Base-by-base conservation (phyloP, 2,888 invertebrate species). In the Microdon myrmicae region DNA sequence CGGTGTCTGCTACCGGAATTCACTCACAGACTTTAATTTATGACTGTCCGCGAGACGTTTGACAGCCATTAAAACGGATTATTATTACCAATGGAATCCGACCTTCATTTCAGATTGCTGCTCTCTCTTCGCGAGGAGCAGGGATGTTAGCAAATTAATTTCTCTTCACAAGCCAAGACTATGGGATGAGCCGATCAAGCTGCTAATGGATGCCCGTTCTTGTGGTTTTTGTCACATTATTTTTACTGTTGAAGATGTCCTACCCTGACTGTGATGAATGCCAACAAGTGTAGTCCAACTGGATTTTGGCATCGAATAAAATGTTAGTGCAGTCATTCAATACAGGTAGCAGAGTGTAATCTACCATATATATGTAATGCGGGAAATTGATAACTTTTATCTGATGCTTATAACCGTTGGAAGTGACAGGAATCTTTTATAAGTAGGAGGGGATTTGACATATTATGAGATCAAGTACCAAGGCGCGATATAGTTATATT, bases 1-100 rank as follows among this genome's bases (percentile, higher is more conserved):
- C 35, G 41, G 41, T 38, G 51, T 28, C 38, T 17, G 61, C 55
- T 64, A 58, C 64, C 25, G 64, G 64, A 64, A 64, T 64, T 64
- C 43, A 64, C 38, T 25, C 35, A 35, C 6, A 12, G 9, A 47
- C 37, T 58, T 47, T 53, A 58, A 64, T 64, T 64, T 64, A 64
- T 64, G 51, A 58, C 9, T 29, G 43, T 58, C 51, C 23, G 41
- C 64, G 20, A 53, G 47, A 47, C 58, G 28, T 58, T 53, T 64
- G 64, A 64, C 64, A 64, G 64, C 43, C 47, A 64, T 58, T 58
- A 64, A 61, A 61, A 47, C 51, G 43, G 58, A 64, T 64, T 64
- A 64, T 64, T 64, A 64, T 53, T 47, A 51, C 53, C 58, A 64
- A 14, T 37, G 47, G 47, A 64, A 64, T 64, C 53, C 58, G 64